Base-by-base conservation (phyloP, 1,140 invertebrate species). In the Acromyrmex charruanus region DNA sequence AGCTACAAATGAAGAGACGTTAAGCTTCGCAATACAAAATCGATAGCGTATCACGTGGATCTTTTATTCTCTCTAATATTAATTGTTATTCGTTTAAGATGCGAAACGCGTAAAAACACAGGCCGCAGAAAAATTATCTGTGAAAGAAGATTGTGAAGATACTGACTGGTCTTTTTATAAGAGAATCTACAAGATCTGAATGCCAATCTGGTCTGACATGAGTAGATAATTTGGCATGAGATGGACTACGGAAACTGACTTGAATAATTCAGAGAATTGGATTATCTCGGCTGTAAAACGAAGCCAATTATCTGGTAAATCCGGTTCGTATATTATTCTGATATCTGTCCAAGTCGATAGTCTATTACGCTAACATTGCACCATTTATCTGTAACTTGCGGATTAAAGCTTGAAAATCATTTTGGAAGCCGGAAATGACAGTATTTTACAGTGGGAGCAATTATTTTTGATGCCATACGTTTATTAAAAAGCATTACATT, bases 1-100 rank as follows among this genome's bases (percentile, higher is more conserved):
- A 91, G 75, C 59, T 77, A 55, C 49, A 86, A 92, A 92, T 88
- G 86, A 90, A 90, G 89, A 85, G 77, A 69, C 59, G 74, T 92
- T 87, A 80, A 90, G 87, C 81, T 88, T 71, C 49, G 53, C 59
- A 69, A 89, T 61, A 58, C 28, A 68, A 85, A 74, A 86, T 59
- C 72, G 44, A 84, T 75, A 84, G 44, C 55, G 55, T 25, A 84
- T 84, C 69, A 10, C 9, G 66, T 4, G 39, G 21, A 84, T 84
- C 39, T 75, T 84, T 75, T 61, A 51, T 74, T 21, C 21, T 21
- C 21, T 21, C 25, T 18, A 44, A 61, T 28, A 61, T 58, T 44
- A 12, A 28, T 16, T 28, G 59, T 18, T 4, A 10, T 25, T 69
- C 21, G 49, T n/a, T 35, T 21, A 18, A 58, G 2, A 39, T n/a